These are phyloP conservation scores for Temnothorax curvispinosus DNA, from an alignment of 1,140 invertebrate species.

Conservation along the genomic window DNA sequence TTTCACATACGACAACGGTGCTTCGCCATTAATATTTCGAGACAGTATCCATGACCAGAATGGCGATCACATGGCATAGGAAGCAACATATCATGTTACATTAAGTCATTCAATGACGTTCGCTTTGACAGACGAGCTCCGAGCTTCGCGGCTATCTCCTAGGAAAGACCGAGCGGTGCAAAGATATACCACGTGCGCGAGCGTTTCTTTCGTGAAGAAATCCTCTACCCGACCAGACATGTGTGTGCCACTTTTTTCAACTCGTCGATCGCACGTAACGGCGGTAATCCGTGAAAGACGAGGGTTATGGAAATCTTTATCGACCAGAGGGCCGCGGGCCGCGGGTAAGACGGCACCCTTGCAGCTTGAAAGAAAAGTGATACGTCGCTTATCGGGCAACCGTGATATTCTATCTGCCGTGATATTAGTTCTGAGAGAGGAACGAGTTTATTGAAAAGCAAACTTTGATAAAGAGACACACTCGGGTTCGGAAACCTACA, in stretches of 20 bases:
- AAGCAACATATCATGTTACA: slow-evolving; percentile 64
- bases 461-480: slow-evolving; percentile 49
- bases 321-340: background rate
- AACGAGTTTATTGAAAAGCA: slow-evolving; percentile 50
- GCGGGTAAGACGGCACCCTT: slow-evolving; percentile 21
- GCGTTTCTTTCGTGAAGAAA: slow-evolving; percentile 20
- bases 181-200: slow-evolving; percentile 10
- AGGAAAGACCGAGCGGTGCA: background rate
- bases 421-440: slow-evolving; percentile 30
- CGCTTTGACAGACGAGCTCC: slow-evolving; percentile 2
- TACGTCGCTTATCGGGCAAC: slow-evolving; percentile 53
- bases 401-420: slow-evolving; percentile 60
- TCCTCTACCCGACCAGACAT: slow-evolving; percentile 7
- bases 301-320: slow-evolving; percentile 59
- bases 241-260: slow-evolving; percentile 33
- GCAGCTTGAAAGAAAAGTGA: slow-evolving; percentile 36
- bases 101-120: slow-evolving; percentile 58
- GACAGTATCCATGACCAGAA: slow-evolving; percentile 7
- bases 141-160: background rate
- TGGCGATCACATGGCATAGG: slow-evolving; percentile 46
- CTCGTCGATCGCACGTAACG: slow-evolving; percentile 3
- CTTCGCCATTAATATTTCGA: background rate
- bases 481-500: background rate
- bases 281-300: slow-evolving; percentile 46
- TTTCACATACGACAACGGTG: background rate